A percentile compares a stretch with the other conserved stretches of the same genome.
Evolutionary conservation across 2,888 invertebrate genomes (phyloP).

Genomic region (Erynnis tages): DNA sequence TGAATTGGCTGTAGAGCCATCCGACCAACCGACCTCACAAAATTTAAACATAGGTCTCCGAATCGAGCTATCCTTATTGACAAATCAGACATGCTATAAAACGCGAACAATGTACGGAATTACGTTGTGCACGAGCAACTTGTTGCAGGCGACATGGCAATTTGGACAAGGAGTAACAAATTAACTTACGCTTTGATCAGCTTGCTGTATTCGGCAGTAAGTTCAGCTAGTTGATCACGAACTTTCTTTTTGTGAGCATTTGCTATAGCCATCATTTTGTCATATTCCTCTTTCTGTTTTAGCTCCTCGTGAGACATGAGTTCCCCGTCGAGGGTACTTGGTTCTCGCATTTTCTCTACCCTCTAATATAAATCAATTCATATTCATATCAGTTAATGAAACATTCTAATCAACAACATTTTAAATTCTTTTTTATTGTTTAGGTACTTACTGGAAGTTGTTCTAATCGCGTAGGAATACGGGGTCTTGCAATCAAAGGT

Average conservation of each 20-base stretch:
- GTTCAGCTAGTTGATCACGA: conserved; percentile 72
- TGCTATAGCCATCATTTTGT: conserved; percentile 82
- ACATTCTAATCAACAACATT: too few species aligned
- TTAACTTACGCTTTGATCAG: conserved; percentile 74
- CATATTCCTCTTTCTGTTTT: conserved; percentile 85
- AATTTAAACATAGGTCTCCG: too few species aligned
- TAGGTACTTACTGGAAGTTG: conserved; percentile 46
- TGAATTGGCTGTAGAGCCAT: too few species aligned
- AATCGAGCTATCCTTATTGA: too few species aligned
- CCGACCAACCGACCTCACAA: too few species aligned
- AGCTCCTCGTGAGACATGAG: conserved; percentile 84
- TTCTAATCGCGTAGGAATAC: conserved; percentile 35
- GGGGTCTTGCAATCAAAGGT: conserved; percentile 43
- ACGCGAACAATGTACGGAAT: too few species aligned
- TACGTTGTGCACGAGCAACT: too few species aligned
- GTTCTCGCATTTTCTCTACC: conserved; percentile 51
- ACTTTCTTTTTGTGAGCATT: conserved; percentile 84
- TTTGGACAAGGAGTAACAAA: background rate
- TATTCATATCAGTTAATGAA: background rate
- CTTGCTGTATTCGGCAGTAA: conserved; percentile 82
- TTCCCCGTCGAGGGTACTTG: conserved; percentile 64
- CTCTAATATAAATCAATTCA: conserved; percentile 38
- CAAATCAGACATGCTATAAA: too few species aligned
- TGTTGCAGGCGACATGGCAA: too few species aligned
- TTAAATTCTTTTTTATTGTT: too few species aligned